Conservation (phyloP, 1,140 invertebrate species). For the Calycopis cecrops region DNA sequence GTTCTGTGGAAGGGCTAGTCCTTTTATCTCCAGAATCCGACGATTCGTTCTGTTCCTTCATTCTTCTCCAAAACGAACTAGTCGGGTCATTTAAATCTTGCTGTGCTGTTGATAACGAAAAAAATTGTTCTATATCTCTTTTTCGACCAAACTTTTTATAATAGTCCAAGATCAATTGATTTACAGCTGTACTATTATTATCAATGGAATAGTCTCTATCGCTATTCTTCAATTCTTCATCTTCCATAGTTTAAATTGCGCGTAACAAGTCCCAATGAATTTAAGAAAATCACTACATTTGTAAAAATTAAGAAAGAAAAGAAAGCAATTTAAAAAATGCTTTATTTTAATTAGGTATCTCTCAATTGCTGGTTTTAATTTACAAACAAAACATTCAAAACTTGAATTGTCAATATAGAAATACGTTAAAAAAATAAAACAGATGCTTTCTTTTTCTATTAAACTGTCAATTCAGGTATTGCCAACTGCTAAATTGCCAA, state of each 20-base stretch:
- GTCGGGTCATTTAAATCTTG: slow-evolving; percentile 49
- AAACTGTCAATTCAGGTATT: too few relatives aligned
- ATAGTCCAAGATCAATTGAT: slow-evolving; percentile 61
- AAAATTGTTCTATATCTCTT: slow-evolving; percentile 66
- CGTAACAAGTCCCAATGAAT: neutral
- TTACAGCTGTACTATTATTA: slow-evolving; percentile 43
- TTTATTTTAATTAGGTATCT: too few relatives aligned
- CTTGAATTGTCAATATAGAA: too few relatives aligned
- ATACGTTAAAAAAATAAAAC: too few relatives aligned
- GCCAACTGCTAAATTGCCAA: too few relatives aligned
- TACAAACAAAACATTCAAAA: slow-evolving; percentile 1
- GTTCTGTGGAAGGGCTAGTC: slow-evolving; percentile 55
- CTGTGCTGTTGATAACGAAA: slow-evolving; percentile 60
- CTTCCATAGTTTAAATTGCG: slow-evolving; percentile 25
- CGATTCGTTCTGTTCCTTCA: slow-evolving; percentile 56
- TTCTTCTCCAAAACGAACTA: slow-evolving; percentile 61
- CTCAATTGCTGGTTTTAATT: too few relatives aligned
- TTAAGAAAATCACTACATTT: neutral
- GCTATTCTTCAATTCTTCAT: slow-evolving; percentile 18
- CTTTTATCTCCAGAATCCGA: slow-evolving; percentile 59
- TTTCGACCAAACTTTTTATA: slow-evolving; percentile 69
- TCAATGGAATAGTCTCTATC: slow-evolving; percentile 19
- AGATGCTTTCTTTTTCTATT: too few relatives aligned
- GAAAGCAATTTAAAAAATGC: too few relatives aligned
- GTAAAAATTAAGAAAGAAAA: slow-evolving; percentile 3